Percentiles rank a stretch among this genome's conserved stretches.
These are phyloP conservation scores for Ptilorrhoa leucosticta DNA, from an alignment of 2,113 vertebrate species.

Conservation along the genomic window DNA sequence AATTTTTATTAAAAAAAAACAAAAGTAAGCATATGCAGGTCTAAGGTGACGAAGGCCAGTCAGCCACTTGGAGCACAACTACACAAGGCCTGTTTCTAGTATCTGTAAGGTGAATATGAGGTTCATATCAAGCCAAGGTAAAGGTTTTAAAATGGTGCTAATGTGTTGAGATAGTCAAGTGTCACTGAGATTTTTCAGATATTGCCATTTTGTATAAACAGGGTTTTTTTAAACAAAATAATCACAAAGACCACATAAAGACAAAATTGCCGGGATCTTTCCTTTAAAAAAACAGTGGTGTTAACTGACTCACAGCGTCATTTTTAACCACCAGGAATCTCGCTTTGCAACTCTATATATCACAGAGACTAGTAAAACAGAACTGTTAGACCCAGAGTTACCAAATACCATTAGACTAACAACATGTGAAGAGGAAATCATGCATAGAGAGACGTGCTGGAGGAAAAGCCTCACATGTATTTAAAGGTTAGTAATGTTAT, in stretches of 20 bases:
- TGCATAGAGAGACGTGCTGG: not conserved
- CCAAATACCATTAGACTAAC: not conserved
- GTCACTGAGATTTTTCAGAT: not conserved
- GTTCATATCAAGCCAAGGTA: not conserved
- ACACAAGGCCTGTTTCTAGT: not conserved
- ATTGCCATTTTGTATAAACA: not conserved
- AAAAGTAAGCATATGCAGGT: not conserved
- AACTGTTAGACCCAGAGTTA: not conserved
- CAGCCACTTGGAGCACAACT: not conserved
- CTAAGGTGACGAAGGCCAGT: not conserved
- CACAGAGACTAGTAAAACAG: not conserved
- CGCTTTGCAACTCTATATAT: not conserved
- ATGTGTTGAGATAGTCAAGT: not conserved
- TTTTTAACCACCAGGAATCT: not conserved
- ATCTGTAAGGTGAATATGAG: not conserved
- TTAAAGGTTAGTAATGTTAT: not conserved
- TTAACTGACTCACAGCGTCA: not conserved
- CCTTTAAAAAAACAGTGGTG: not conserved
- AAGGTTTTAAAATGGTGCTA: not conserved
- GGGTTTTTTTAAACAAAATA: not conserved
- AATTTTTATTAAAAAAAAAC: not conserved
- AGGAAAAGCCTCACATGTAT: not conserved
- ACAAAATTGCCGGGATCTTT: not conserved
- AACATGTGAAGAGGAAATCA: not conserved
- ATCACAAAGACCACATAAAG: not conserved